phyloP scores from a whole-genome alignment of 2,888 invertebrate species.

The Nomada flava region DNA sequence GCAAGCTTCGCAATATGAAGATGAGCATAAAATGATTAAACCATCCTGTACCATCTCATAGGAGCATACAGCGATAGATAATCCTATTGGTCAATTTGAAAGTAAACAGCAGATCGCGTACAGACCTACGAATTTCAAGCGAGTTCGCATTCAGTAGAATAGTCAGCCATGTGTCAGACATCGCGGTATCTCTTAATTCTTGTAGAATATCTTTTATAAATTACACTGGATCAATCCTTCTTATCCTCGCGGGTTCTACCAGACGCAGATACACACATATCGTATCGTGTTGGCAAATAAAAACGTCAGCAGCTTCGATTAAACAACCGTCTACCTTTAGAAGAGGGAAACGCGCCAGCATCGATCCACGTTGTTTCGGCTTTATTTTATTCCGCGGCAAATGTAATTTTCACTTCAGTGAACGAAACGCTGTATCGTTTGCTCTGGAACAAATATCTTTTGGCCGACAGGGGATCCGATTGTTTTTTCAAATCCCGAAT shows the following conservation, averaged over 20 bases:
- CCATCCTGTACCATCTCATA: no score
- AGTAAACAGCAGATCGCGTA: no score
- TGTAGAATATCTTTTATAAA: not conserved
- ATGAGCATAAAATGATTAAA: no score
- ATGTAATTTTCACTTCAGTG: not conserved
- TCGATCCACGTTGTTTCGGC: not conserved
- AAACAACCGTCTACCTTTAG: not conserved
- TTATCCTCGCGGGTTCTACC: no score
- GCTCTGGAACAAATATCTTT: not conserved
- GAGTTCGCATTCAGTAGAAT: no score
- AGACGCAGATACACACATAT: not conserved
- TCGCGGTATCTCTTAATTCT: no score
- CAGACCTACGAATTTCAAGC: no score
- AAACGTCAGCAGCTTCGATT: slow-evolving; percentile 15
- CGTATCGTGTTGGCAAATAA: slow-evolving; percentile 3
- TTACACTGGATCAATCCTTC: not conserved
- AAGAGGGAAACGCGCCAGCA: not conserved
- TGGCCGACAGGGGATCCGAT: not conserved
- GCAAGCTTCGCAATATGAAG: no score
- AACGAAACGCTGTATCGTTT: slow-evolving; percentile 1
- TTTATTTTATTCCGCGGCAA: slow-evolving; percentile 5
- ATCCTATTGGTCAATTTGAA: no score
- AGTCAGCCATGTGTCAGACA: no score
- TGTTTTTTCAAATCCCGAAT: slow-evolving; percentile 3
- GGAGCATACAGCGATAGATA: no score